Evolutionary conservation across 2,113 vertebrate genomes (phyloP).

Genomic region (Baryphthengus martii): DNA sequence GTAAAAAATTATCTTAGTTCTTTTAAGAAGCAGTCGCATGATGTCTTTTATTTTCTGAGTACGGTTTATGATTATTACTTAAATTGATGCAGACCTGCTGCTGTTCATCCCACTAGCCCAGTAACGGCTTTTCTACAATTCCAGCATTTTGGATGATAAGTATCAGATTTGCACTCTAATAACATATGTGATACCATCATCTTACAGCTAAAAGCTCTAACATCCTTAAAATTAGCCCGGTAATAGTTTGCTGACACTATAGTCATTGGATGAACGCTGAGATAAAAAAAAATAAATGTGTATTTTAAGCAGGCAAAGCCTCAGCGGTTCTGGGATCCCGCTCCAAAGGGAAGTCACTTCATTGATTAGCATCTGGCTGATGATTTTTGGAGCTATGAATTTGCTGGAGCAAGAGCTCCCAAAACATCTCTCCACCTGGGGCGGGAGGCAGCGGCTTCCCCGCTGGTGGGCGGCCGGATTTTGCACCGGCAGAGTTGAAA

Average conservation of each 20-base stretch:
- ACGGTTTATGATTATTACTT: background rate
- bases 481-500: background rate
- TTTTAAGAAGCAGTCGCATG: background rate
- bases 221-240: background rate
- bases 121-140: background rate
- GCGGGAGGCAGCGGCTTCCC: background rate
- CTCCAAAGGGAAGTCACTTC: background rate
- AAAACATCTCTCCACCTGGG: background rate
- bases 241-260: background rate
- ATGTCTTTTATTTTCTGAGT: background rate
- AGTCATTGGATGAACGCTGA: background rate
- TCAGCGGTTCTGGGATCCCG: background rate
- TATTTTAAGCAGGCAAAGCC: background rate
- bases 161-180: background rate
- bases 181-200: background rate
- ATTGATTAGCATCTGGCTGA: background rate
- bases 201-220: background rate
- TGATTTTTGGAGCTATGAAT: background rate
- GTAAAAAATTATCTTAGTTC: background rate
- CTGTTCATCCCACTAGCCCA: background rate
- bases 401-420: background rate
- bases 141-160: background rate
- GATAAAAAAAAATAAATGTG: background rate
- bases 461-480: background rate
- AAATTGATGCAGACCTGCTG: background rate